phyloP scores from a whole-genome alignment of 2,113 vertebrate genomes.

The Leucoraja erinaceus region DNA sequence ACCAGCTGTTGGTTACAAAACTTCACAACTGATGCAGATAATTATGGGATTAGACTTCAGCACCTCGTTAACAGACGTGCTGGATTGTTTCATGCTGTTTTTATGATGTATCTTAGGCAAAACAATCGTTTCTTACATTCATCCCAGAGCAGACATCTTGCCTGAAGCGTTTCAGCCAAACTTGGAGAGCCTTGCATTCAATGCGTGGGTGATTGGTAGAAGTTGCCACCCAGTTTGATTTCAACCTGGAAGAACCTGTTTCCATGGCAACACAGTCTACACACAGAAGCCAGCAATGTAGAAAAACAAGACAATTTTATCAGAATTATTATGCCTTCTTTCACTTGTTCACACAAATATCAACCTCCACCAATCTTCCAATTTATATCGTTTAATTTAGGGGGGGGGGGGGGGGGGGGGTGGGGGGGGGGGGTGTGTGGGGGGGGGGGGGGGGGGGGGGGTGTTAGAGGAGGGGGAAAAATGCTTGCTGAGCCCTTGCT shows the following conservation, averaged over 20 bases:
- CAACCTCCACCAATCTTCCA: not conserved
- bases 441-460: too few species aligned
- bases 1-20: not conserved
- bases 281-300: not conserved
- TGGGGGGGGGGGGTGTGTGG: too few species aligned
- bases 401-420: too few species aligned
- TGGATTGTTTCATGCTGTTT: not conserved
- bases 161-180: slow-evolving; percentile 25
- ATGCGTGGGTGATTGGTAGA: not conserved
- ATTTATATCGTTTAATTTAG: not conserved
- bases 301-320: not conserved
- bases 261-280: not conserved
- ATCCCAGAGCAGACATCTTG: not conserved
- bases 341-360: not conserved
- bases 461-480: not conserved
- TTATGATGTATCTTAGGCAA: not conserved
- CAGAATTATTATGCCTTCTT: not conserved
- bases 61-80: not conserved
- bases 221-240: not conserved
- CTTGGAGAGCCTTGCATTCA: not conserved
- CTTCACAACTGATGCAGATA: not conserved
- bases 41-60: not conserved
- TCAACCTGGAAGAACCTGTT: not conserved
- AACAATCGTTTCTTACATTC: not conserved
- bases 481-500: not conserved